Evolutionary conservation across 2,888 invertebrate species (phyloP).

Genomic region (Acanthosepion lycidas): DNA sequence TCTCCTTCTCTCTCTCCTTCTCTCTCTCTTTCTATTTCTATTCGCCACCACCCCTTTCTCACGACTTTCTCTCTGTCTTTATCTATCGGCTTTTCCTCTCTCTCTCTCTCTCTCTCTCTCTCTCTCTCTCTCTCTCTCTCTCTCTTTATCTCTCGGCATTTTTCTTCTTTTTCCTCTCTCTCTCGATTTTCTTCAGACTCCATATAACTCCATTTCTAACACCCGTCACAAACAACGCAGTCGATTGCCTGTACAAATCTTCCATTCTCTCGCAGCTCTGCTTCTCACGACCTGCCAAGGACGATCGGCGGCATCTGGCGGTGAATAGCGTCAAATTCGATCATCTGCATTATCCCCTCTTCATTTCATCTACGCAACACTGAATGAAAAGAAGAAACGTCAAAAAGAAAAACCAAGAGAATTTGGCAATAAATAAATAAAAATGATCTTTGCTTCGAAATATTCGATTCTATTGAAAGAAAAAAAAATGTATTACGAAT

Average conservation of each 20-base stretch:
- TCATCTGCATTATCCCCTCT: background rate
- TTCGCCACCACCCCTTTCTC: no score
- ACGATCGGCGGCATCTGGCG: background rate
- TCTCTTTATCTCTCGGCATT: no score
- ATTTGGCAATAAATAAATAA: background rate
- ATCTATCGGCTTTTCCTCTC: no score
- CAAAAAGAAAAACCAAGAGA: no score
- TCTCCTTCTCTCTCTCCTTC: no score
- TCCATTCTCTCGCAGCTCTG: background rate
- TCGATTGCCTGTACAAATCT: background rate
- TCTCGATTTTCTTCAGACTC: no score
- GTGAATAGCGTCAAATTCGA: background rate
- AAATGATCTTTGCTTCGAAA: background rate
- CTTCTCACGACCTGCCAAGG: background rate
- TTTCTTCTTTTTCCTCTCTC: no score
- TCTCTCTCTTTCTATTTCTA: no score
- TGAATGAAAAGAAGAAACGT: background rate
- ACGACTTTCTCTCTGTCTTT: no score
- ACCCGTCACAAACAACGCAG: background rate
- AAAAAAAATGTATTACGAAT: background rate
- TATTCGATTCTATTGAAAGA: background rate
- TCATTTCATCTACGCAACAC: background rate
- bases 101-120: no score
- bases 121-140: no score
- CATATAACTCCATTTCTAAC: no score